These are phyloP conservation scores for Neodiprion pinetum DNA, from an alignment of 1,140 invertebrate species.

Conservation along the genomic window DNA sequence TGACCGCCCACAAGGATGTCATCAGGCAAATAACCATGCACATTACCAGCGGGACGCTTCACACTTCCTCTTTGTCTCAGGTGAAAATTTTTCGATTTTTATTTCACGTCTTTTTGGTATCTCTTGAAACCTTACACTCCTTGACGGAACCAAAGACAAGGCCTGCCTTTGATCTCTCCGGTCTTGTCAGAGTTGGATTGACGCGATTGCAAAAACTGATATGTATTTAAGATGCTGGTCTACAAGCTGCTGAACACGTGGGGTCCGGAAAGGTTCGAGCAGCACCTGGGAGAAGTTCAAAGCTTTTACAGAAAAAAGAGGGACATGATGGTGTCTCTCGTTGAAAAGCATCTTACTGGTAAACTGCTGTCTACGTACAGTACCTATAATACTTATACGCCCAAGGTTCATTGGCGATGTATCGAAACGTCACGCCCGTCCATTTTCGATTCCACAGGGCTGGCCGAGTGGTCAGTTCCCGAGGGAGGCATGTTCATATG, in stretches of 20 bases:
- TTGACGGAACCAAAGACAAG: too few relatives aligned
- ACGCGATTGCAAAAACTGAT: background rate
- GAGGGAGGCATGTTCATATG: constrained; percentile 70
- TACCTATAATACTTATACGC: too few relatives aligned
- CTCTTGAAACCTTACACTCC: constrained; percentile 28
- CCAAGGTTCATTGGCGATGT: too few relatives aligned
- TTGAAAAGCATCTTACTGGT: constrained; percentile 66
- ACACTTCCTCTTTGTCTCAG: constrained; percentile 67
- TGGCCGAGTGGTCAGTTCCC: constrained; percentile 66
- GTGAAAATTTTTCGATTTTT: constrained; percentile 43
- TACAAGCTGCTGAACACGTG: constrained; percentile 61
- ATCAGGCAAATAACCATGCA: constrained; percentile 57
- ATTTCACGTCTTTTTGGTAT: background rate
- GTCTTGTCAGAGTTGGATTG: too few relatives aligned
- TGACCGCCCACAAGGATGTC: constrained; percentile 62
- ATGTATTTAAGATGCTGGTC: constrained; percentile 58
- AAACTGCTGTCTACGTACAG: background rate
- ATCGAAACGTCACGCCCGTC: too few relatives aligned
- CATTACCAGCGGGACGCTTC: constrained; percentile 63
- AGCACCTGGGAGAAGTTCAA: constrained; percentile 62
- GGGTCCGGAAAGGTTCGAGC: constrained; percentile 58
- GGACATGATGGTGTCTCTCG: constrained; percentile 60
- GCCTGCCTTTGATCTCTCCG: too few relatives aligned
- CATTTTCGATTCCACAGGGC: constrained; percentile 46
- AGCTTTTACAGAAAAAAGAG: constrained; percentile 63